phyloP scores from a whole-genome alignment of 2,113 vertebrate species.

The Takifugu flavidus region DNA sequence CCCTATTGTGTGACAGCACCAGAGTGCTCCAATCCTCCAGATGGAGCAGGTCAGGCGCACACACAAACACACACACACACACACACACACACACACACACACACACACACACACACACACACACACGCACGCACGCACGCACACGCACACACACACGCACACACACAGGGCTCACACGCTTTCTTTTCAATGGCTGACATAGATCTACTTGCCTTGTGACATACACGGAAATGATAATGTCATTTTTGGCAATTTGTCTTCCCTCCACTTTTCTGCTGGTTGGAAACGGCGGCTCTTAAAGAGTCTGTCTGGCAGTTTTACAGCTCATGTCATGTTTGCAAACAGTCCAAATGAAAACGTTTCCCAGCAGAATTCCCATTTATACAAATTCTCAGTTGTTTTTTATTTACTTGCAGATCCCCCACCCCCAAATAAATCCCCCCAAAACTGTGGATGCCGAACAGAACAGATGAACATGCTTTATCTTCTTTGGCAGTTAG shows the following conservation, averaged over 20 bases:
- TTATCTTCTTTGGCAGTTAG: conserved; percentile 57
- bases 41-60: conserved; percentile 82
- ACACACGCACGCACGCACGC: conserved; percentile 19
- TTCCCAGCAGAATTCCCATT: conserved; percentile 52
- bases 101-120: conserved; percentile 1
- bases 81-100: conserved; percentile 30
- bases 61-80: conserved; percentile 60
- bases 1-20: conserved; percentile 96
- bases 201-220: conserved; percentile 80
- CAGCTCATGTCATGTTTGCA: conserved; percentile 61
- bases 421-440: conserved; percentile 53
- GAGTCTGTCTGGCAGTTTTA: conserved; percentile 46
- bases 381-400: conserved; percentile 63
- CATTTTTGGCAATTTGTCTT: conserved; percentile 85
- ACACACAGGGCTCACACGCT: conserved; percentile 72
- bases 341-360: conserved; percentile 60
- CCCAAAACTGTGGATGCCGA: conserved; percentile 52
- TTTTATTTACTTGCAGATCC: conserved; percentile 67
- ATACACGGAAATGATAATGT: conserved; percentile 85
- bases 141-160: conserved; percentile 14
- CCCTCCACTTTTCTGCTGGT: conserved; percentile 73
- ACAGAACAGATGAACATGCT: conserved; percentile 57
- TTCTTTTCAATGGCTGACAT: conserved; percentile 81
- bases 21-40: conserved; percentile 93
- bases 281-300: conserved; percentile 66